phyloP scores from a whole-genome alignment of 2,113 vertebrate species.

The Solea solea region DNA sequence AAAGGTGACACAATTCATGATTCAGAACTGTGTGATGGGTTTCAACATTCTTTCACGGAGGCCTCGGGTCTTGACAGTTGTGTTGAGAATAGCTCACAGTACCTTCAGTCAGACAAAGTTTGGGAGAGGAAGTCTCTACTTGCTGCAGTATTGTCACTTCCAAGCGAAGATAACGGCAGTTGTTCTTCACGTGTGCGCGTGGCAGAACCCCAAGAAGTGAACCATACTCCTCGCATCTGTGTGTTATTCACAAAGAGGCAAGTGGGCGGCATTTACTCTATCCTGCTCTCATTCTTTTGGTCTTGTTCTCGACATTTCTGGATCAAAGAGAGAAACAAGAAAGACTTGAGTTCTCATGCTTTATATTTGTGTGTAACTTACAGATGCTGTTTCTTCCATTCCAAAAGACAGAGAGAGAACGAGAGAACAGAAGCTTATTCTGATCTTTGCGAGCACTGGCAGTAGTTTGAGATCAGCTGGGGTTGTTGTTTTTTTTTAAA shows the following conservation, averaged over 20 bases:
- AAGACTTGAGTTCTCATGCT: constrained; percentile 65
- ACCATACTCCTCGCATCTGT: constrained; percentile 52
- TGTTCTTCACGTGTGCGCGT: constrained; percentile 48
- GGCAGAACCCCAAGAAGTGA: constrained; percentile 59
- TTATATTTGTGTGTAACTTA: constrained; percentile 73
- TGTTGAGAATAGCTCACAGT: constrained; percentile 46
- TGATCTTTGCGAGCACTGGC: constrained; percentile 50
- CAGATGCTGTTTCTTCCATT: constrained; percentile 73
- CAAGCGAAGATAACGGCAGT: constrained; percentile 54
- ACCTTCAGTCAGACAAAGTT: constrained; percentile 51
- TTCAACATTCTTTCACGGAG: constrained; percentile 29
- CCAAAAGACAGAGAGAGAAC: constrained; percentile 44
- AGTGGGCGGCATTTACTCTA: constrained; percentile 67
- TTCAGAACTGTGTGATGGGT: constrained; percentile 47
- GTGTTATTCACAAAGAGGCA: constrained; percentile 63
- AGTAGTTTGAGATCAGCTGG: constrained; percentile 59
- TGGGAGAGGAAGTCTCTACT: constrained; percentile 26
- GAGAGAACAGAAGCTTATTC: constrained; percentile 44
- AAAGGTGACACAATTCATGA: constrained; percentile 29
- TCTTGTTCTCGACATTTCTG: constrained; percentile 69
- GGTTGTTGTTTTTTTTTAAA: constrained; percentile 49
- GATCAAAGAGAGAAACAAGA: constrained; percentile 75
- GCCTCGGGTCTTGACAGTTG: constrained; percentile 44
- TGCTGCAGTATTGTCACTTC: constrained; percentile 65
- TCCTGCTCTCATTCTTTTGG: constrained; percentile 65